Evolutionary conservation across 2,888 invertebrate genomes (phyloP).

Genomic region (Ormyrus labotus): DNA sequence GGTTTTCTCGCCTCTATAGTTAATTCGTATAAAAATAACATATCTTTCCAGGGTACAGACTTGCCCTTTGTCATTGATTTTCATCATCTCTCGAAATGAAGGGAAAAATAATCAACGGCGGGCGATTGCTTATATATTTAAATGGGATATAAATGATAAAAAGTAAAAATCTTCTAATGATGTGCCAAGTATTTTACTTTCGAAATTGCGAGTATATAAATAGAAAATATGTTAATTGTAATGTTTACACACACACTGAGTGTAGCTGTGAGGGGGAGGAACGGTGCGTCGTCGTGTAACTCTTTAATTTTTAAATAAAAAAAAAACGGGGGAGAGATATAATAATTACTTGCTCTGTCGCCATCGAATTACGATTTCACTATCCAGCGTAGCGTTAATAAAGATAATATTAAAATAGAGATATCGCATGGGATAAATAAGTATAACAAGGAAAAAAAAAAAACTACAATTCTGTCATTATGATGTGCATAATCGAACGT

Average conservation of each 20-base stretch:
- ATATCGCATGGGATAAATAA: constrained; percentile 23
- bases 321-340: neutral
- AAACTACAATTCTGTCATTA: constrained; percentile 26
- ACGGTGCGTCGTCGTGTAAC: constrained; percentile 38
- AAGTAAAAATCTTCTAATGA: constrained; percentile 52
- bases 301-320: constrained; percentile 15
- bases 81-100: constrained; percentile 43
- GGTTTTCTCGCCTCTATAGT: constrained; percentile 57
- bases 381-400: constrained; percentile 24
- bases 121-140: constrained; percentile 50
- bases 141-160: constrained; percentile 10
- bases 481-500: constrained; percentile 45
- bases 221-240: constrained; percentile 47
- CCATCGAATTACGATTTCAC: constrained; percentile 44
- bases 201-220: constrained; percentile 52
- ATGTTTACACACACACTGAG: constrained; percentile 43
- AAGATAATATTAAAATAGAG: constrained; percentile 20
- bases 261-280: constrained; percentile 27
- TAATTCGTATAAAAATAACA: constrained; percentile 65
- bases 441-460: neutral
- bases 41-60: constrained; percentile 71
- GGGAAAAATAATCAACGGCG: constrained; percentile 39
- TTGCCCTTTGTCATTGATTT: constrained; percentile 59
- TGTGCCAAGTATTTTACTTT: constrained; percentile 59
- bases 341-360: constrained; percentile 32